Conservation (phyloP, 2,888 invertebrate species). For the Odontothrips loti region DNA sequence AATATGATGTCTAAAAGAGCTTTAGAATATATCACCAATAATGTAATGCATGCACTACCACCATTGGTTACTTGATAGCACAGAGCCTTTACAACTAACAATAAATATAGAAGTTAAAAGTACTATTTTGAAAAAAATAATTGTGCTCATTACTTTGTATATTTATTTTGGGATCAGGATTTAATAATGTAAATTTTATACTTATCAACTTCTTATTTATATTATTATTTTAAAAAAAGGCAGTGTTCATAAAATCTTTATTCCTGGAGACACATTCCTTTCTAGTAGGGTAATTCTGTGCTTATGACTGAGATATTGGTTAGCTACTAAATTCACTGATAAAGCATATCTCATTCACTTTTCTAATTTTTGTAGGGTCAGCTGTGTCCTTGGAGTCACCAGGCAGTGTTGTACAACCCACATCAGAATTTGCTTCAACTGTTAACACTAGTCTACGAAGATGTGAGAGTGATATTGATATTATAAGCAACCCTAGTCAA, state of each 20-base stretch:
- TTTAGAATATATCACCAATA: too few species aligned
- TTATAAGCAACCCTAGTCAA: conserved; percentile 66
- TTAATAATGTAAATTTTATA: too few species aligned
- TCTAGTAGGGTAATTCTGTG: background rate
- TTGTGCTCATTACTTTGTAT: background rate
- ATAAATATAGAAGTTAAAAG: background rate
- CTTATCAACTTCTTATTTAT: background rate
- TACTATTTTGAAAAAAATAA: background rate
- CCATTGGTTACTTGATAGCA: too few species aligned
- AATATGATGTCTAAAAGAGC: too few species aligned
- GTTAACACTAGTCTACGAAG: conserved; percentile 40
- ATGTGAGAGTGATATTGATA: conserved; percentile 64
- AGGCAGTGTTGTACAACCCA: conserved; percentile 38
- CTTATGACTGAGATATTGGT: background rate
- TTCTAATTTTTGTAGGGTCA: conserved; percentile 42
- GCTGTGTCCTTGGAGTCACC: conserved; percentile 46
- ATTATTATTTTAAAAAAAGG: background rate
- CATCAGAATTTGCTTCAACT: conserved; percentile 31
- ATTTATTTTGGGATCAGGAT: too few species aligned
- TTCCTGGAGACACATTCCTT: background rate
- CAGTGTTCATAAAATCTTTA: too few species aligned
- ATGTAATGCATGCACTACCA: too few species aligned
- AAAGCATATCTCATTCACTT: background rate
- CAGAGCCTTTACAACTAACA: too few species aligned
- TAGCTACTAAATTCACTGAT: background rate